Evolutionary conservation across 2,888 invertebrate genomes (phyloP).

Genomic region (Ophion ellenae): DNA sequence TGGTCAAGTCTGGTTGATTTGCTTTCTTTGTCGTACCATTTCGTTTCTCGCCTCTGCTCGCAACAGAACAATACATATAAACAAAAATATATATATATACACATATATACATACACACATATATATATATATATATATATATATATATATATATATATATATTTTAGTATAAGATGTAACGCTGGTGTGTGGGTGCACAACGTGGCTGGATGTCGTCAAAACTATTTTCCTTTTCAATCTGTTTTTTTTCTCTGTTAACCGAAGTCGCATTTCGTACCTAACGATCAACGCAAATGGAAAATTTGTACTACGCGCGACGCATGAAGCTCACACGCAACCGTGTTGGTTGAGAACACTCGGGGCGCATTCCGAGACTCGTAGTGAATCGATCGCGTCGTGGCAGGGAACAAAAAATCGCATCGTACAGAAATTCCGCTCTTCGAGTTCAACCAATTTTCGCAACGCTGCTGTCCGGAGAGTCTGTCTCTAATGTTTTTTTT

Average conservation of each 20-base stretch:
- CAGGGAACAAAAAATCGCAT: conserved; percentile 50
- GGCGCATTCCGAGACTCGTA: conserved; percentile 4
- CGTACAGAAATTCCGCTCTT: conserved; percentile 33
- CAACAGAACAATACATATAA: conserved; percentile 49
- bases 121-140: conserved; percentile 36
- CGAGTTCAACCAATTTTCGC: conserved; percentile 21
- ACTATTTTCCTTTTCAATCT: not conserved
- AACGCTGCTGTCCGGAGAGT: conserved; percentile 24
- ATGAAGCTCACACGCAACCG: conserved; percentile 24
- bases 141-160: not conserved
- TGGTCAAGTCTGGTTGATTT: conserved; percentile 64
- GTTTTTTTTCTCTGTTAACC: not conserved
- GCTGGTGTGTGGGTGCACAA: conserved; percentile 70
- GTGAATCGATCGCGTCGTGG: conserved; percentile 24
- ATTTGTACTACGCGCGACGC: conserved; percentile 35
- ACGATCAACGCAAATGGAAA: conserved; percentile 37
- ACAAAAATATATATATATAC: not conserved
- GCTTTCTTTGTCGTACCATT: conserved; percentile 35
- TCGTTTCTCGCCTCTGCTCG: conserved; percentile 63
- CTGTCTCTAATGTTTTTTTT: not conserved
- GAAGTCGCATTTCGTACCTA: conserved; percentile 37
- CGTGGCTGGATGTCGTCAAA: conserved; percentile 45
- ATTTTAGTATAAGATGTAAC: conserved; percentile 82
- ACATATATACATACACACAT: conserved; percentile 19
- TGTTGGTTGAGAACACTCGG: conserved; percentile 33